Conservation (phyloP, 1,140 invertebrate genomes). For the Trachymyrmex cornetzi region DNA sequence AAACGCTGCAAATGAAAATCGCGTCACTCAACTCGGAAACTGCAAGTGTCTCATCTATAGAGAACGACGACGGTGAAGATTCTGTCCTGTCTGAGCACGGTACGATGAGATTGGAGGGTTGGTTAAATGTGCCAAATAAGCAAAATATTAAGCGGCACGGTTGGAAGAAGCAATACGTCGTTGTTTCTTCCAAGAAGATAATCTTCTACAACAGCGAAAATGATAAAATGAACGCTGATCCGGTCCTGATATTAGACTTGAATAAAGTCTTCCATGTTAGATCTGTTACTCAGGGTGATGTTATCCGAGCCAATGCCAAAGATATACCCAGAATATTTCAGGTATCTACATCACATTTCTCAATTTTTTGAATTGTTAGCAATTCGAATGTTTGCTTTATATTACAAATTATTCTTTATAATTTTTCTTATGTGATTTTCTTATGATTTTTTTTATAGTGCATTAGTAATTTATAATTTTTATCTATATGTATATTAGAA, state of each 20-base stretch:
- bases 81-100: constrained; percentile 88
- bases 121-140: constrained; percentile 97
- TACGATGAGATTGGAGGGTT: constrained; percentile 93
- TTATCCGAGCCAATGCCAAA: constrained; percentile 98
- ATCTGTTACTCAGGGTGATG: constrained; percentile 99
- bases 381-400: background rate
- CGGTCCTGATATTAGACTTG: constrained; percentile 97
- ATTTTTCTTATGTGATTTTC: background rate
- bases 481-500: background rate
- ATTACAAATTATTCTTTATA: background rate
- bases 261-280: constrained; percentile 99
- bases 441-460: background rate
- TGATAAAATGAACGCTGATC: constrained; percentile 98
- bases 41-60: constrained; percentile 95
- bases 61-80: constrained; percentile 93
- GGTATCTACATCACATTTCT: constrained; percentile 83
- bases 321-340: constrained; percentile 99
- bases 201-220: constrained; percentile 98
- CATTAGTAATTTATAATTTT: constrained; percentile 6
- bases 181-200: constrained; percentile 98
- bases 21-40: constrained; percentile 93
- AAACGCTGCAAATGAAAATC: constrained; percentile 95
- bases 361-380: background rate
- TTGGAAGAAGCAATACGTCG: constrained; percentile 99
- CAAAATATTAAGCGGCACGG: constrained; percentile 98